Evolutionary conservation across 2,888 invertebrate genomes (phyloP), one percentile per base, ranked within the genome.

Genomic region (Rhorus exstirpatorius): DNA sequence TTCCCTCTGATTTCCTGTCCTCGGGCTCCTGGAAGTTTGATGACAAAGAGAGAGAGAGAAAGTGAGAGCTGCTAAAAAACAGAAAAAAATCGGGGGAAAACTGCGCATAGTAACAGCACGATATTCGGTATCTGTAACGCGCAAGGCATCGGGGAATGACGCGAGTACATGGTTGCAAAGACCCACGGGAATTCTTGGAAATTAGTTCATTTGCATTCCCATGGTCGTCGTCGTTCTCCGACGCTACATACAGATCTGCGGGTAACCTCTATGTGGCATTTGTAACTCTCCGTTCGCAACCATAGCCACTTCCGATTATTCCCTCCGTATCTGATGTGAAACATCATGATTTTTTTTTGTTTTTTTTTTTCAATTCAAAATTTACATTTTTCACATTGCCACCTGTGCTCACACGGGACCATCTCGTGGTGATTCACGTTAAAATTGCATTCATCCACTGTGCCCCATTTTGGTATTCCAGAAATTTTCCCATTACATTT

Each of bases 121-220:
- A 14, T 53, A 63, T 63, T 61, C 61, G 60, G 76, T 67, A 76
- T 60, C 63, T 74, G 79, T 46, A 70, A 60, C 68, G 74, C 61
- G 24, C 17, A 24, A 51, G 51, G 74, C 41, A 65, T 75, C 74
- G 75, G 51, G 46, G 67, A 76, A 78, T 63, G 65, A 61, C 77
- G 49, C 60, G 71, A 26, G 53, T 72, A 63, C 77, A 53, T 60
- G 68, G 31, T 81, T 63, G 74, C 72, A 67, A 87, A 82, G 71
- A 79, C 90, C 80, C 88, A 71, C 55, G 79, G 86, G 88, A 87
- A 86, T 86, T 84, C 87, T 88, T 84, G 85, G 80, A 87, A 90
- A 90, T 90, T 86, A 88, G 87, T 88, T 90, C 87, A 90, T 90
- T 88, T 90, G 88, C 84, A 86, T 86, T 83, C 80, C 76, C 79